phyloP scores from a whole-genome alignment of 1,140 invertebrate genomes.

The Macrobrachium rosenbergii region DNA sequence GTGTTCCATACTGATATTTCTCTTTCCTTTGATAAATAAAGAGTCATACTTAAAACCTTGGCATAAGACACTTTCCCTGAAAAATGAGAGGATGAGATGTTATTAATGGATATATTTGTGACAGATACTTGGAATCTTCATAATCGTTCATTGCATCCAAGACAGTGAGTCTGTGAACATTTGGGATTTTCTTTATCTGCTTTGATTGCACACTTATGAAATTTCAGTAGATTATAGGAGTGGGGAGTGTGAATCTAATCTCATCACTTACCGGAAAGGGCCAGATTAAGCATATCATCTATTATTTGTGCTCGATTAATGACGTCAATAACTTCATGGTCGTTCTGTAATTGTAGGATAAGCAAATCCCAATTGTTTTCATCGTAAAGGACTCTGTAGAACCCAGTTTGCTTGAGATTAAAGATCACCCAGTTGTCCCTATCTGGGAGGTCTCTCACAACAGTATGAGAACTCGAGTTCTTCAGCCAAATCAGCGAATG shows the following conservation, averaged over 20 bases:
- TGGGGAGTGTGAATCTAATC: too few species aligned
- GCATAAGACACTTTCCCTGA: background rate
- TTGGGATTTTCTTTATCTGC: too few species aligned
- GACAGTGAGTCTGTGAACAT: too few species aligned
- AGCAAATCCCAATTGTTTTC: constrained; percentile 76
- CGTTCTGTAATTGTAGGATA: constrained; percentile 76
- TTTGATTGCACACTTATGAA: too few species aligned
- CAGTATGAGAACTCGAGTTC: background rate
- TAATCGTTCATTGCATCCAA: too few species aligned
- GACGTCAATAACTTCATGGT: constrained; percentile 76
- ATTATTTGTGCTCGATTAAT: constrained; percentile 84
- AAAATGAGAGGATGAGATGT: background rate
- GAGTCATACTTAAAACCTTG: background rate
- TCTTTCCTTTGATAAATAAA: background rate
- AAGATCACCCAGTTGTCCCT: constrained; percentile 30
- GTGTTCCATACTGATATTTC: background rate
- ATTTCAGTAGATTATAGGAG: too few species aligned
- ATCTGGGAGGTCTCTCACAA: background rate
- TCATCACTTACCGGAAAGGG: background rate
- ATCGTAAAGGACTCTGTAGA: constrained; percentile 89
- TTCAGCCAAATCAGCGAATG: constrained; percentile 78
- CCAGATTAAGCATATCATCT: constrained; percentile 1
- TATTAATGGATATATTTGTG: background rate
- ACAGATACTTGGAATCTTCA: too few species aligned
- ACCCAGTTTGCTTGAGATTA: constrained; percentile 73